A percentile compares a stretch with the other conserved stretches of the same genome.
Evolutionary conservation across 2,797 vertebrate species (phyloP).

Genomic region (Argyrosomus regius): DNA sequence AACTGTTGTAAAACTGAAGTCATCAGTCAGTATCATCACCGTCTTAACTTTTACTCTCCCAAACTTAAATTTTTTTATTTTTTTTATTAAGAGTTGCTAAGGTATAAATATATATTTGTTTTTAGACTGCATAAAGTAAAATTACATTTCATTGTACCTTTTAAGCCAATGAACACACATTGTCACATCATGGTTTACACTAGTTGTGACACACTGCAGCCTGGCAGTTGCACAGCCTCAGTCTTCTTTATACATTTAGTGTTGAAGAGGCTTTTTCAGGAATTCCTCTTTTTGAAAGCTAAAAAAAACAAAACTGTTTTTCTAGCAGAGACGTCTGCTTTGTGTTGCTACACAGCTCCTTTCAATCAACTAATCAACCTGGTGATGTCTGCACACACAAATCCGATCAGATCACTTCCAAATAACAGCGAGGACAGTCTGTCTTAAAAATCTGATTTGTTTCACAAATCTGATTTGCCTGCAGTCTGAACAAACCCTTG

Average conservation of each 20-base stretch:
- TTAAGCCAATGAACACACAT: constrained; percentile 3
- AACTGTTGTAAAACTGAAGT: neutral
- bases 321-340: constrained; percentile 25
- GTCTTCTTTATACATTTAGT: constrained; percentile 17
- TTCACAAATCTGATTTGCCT: too few relatives aligned
- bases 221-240: constrained; percentile 2
- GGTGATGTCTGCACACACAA: too few relatives aligned
- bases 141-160: neutral
- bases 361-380: constrained; percentile 10
- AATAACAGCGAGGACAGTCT: too few relatives aligned
- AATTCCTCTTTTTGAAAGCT: constrained; percentile 38
- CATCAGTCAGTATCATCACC: neutral
- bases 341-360: constrained; percentile 7
- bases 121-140: constrained; percentile 17
- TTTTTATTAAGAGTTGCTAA: neutral
- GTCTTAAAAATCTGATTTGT: too few relatives aligned
- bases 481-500: too few relatives aligned
- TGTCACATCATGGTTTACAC: constrained; percentile 38
- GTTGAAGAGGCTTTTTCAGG: constrained; percentile 21
- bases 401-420: too few relatives aligned
- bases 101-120: too few relatives aligned
- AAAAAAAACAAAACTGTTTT: constrained; percentile 11
- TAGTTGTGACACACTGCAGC: constrained; percentile 25
- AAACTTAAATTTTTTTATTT: neutral
- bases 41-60: neutral